Percentiles rank a stretch among this genome's conserved stretches.
These are phyloP conservation scores for Excalfactoria chinensis DNA, from an alignment of 2,113 vertebrate species.

Conservation along the genomic window DNA sequence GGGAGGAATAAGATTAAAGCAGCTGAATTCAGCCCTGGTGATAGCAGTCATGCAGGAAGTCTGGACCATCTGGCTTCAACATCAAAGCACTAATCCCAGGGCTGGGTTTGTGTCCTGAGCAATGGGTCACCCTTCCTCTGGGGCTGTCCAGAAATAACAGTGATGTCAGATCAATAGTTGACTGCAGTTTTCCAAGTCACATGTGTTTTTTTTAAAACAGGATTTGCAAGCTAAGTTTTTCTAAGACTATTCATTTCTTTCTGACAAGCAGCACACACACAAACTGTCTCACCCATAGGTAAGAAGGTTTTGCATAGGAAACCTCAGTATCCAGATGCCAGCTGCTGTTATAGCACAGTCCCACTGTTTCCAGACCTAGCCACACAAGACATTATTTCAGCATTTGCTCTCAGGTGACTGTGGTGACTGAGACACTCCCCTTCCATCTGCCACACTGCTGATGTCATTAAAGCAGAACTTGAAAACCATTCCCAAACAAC, in stretches of 20 bases:
- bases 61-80: not conserved
- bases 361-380: not conserved
- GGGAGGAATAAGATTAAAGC: not conserved
- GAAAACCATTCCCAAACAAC: not conserved
- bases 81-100: not conserved
- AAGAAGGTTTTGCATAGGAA: not conserved
- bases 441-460: not conserved
- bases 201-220: not conserved
- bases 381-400: not conserved
- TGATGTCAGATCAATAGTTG: not conserved
- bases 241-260: not conserved
- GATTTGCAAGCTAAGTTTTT: not conserved
- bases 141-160: not conserved
- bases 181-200: not conserved
- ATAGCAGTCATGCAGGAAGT: not conserved
- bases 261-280: not conserved
- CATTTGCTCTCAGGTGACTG: not conserved
- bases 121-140: not conserved
- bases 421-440: not conserved
- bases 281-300: not conserved
- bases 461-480: not conserved
- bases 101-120: not conserved
- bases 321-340: not conserved
- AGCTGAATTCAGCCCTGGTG: not conserved
- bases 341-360: not conserved